These are phyloP conservation scores for Alexandromys fortis DNA, from an alignment of 2,113 vertebrate genomes.

Conservation along the genomic window DNA sequence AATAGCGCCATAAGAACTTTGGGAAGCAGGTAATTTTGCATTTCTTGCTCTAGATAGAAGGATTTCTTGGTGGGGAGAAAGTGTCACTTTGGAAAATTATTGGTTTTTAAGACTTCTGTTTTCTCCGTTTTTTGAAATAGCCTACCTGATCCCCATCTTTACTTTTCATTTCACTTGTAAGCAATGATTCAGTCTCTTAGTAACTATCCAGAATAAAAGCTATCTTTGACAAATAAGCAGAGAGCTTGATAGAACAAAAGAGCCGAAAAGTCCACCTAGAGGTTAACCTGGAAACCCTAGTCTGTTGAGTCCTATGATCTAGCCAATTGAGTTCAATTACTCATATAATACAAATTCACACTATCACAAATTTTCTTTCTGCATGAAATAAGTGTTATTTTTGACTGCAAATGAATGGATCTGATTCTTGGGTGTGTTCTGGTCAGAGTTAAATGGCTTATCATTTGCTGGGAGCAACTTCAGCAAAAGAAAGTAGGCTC, in stretches of 20 bases:
- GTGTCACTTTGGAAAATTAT: slow-evolving; percentile 32
- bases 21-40: not conserved
- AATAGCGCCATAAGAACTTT: not conserved
- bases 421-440: not conserved
- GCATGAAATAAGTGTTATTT: not conserved
- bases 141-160: not conserved
- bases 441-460: not conserved
- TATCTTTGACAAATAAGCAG: not conserved
- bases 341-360: not conserved
- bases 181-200: not conserved
- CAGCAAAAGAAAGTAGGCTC: not conserved
- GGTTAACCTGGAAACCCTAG: not conserved
- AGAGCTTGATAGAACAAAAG: not conserved
- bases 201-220: not conserved
- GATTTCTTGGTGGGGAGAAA: not conserved
- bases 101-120: not conserved
- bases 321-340: not conserved
- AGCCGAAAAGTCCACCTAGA: not conserved
- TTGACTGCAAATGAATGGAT: not conserved
- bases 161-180: slow-evolving; percentile 10
- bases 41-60: not conserved
- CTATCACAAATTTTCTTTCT: not conserved
- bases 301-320: not conserved
- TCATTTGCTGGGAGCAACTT: not conserved
- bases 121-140: not conserved